Conservation (phyloP, 2,113 vertebrate genomes). For the Apodemus sylvaticus region DNA sequence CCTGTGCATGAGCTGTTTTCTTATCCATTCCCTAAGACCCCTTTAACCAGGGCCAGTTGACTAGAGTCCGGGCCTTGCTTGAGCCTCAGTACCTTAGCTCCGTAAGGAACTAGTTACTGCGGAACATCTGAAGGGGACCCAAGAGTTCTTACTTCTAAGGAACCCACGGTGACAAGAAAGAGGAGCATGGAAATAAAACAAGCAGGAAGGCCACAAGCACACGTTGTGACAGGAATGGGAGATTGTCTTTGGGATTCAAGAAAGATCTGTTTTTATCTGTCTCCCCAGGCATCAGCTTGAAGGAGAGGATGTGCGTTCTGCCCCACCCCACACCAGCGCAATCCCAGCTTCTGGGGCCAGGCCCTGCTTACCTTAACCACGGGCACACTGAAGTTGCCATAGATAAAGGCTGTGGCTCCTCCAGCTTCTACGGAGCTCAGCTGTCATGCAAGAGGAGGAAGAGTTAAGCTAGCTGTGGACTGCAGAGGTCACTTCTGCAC, state of each 20-base stretch:
- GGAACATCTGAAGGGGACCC: background rate
- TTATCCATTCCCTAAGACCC: background rate
- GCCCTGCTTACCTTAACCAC: slow-evolving; percentile 91
- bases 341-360: background rate
- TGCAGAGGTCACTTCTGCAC: background rate
- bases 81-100: background rate
- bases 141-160: background rate
- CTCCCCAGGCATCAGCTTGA: background rate
- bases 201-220: background rate
- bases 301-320: background rate
- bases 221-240: background rate
- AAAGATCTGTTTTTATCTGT: background rate
- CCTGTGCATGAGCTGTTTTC: too few relatives aligned
- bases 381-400: slow-evolving; percentile 93
- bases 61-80: background rate
- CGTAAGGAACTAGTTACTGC: background rate
- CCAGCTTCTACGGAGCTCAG: slow-evolving; percentile 94
- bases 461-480: background rate
- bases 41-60: slow-evolving; percentile 14
- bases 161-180: background rate
- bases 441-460: slow-evolving; percentile 80
- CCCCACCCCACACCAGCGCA: too few relatives aligned
- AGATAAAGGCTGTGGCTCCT: slow-evolving; percentile 94
- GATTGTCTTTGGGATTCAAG: background rate
- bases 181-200: background rate